These are phyloP conservation scores for Cyanoramphus novaezelandiae DNA, from an alignment of 2,113 vertebrate species.

Conservation along the genomic window DNA sequence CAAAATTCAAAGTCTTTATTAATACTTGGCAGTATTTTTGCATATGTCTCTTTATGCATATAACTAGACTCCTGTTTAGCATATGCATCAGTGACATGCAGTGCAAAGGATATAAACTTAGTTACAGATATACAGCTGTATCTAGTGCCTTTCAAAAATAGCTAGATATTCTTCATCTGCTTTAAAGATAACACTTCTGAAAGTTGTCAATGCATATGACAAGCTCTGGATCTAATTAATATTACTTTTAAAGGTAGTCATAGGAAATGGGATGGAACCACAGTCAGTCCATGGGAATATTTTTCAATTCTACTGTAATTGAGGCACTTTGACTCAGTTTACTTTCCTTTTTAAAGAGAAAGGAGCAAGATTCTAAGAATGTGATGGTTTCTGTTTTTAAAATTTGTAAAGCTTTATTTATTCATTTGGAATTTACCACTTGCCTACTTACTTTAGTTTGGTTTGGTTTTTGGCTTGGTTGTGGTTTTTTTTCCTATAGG, in stretches of 20 bases:
- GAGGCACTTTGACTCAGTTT: not conserved
- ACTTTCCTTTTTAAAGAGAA: not conserved
- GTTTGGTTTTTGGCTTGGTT: not conserved
- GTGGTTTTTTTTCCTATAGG: not conserved
- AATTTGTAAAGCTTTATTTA: not conserved
- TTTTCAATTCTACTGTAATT: not conserved
- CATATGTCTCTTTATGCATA: not conserved
- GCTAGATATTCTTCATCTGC: not conserved
- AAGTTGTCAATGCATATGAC: not conserved
- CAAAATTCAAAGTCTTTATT: slow-evolving; percentile 25
- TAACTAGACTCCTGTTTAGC: not conserved
- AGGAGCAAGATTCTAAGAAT: not conserved
- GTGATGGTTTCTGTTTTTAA: not conserved
- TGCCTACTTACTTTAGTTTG: not conserved
- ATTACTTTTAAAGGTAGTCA: not conserved
- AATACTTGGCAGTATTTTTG: slow-evolving; percentile 20
- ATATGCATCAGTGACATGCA: not conserved
- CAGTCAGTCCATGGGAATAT: not conserved
- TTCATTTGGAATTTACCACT: not conserved
- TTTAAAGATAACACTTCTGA: not conserved
- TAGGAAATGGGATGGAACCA: not conserved
- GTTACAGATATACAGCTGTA: not conserved
- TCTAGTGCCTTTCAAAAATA: not conserved
- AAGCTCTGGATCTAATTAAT: not conserved
- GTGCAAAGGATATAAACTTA: not conserved